A percentile compares a stretch with the other conserved stretches of the same genome.
phyloP scores from a whole-genome alignment of 1,140 invertebrate genomes.

The Glomeris maerens region DNA sequence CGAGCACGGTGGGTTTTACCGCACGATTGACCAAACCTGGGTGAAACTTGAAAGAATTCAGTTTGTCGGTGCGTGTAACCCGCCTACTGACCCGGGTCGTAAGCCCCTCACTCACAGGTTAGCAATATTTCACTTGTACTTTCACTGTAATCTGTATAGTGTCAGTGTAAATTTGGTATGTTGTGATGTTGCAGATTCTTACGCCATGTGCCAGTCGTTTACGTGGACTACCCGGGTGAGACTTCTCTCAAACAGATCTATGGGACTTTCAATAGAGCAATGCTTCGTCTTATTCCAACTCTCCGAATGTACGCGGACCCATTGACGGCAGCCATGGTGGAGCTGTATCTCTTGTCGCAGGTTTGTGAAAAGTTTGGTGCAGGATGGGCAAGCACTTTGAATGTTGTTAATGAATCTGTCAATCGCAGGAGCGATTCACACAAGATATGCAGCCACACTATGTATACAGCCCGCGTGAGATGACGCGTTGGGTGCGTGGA shows the following conservation, averaged over 20 bases:
- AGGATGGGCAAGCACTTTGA: not conserved
- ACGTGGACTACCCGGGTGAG: slow-evolving; percentile 98
- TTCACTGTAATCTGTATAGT: not conserved
- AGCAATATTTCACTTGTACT: not conserved
- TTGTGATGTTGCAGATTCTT: slow-evolving; percentile 37
- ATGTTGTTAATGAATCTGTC: not conserved
- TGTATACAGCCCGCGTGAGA: slow-evolving; percentile 98
- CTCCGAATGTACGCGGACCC: slow-evolving; percentile 87
- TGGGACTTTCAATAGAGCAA: slow-evolving; percentile 93
- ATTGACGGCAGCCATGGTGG: slow-evolving; percentile 96
- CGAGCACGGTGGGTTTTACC: slow-evolving; percentile 66
- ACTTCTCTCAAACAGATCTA: slow-evolving; percentile 96
- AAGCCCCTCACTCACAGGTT: slow-evolving; percentile 87
- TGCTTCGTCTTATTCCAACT: slow-evolving; percentile 81
- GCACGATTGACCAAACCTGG: slow-evolving; percentile 85
- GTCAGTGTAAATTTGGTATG: not conserved
- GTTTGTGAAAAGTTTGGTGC: slow-evolving; percentile 19
- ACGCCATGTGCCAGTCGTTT: slow-evolving; percentile 92
- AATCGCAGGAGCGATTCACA: slow-evolving; percentile 70
- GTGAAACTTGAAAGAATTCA: slow-evolving; percentile 94
- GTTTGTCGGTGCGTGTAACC: slow-evolving; percentile 99
- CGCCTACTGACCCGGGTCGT: slow-evolving; percentile 95
- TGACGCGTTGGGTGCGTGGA: slow-evolving; percentile 97
- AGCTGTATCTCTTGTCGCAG: slow-evolving; percentile 92
- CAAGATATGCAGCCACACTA: slow-evolving; percentile 99